Evolutionary conservation across 2,113 vertebrate species (phyloP).

Genomic region (Rhinoderma darwinii): DNA sequence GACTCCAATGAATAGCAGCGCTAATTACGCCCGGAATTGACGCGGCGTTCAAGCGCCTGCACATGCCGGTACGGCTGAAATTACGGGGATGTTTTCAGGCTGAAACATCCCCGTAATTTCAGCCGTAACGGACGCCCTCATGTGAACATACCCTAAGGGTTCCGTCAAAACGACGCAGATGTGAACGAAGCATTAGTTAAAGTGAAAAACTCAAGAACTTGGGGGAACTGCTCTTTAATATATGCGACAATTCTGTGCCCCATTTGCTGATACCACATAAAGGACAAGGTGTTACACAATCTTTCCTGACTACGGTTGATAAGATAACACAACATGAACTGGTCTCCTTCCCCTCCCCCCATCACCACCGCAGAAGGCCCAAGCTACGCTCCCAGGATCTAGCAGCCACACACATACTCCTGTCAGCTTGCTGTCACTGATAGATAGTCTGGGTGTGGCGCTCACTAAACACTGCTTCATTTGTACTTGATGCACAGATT

Average conservation of each 20-base stretch:
- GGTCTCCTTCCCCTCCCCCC: not conserved
- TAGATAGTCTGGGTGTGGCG: constrained; percentile 24
- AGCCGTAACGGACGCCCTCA: too few species aligned
- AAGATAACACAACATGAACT: not conserved
- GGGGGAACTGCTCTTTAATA: too few species aligned
- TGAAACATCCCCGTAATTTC: too few species aligned
- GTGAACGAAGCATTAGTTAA: too few species aligned
- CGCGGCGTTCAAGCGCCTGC: too few species aligned
- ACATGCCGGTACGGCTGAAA: too few species aligned
- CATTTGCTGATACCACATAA: not conserved
- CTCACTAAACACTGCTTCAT: not conserved
- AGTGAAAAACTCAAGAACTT: too few species aligned
- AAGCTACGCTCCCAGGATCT: not conserved
- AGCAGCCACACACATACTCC: not conserved
- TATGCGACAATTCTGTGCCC: not conserved
- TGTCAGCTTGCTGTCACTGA: not conserved
- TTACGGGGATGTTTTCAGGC: too few species aligned
- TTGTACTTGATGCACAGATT: not conserved
- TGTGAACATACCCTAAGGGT: too few species aligned
- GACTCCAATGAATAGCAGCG: too few species aligned
- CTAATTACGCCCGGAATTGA: too few species aligned
- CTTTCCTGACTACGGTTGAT: constrained; percentile 19
- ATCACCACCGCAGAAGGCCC: not conserved
- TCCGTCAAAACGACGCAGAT: too few species aligned
- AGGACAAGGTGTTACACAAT: not conserved